Evolutionary conservation across 2,888 invertebrate species (phyloP).

Genomic region (Parochlus steinenii): DNA sequence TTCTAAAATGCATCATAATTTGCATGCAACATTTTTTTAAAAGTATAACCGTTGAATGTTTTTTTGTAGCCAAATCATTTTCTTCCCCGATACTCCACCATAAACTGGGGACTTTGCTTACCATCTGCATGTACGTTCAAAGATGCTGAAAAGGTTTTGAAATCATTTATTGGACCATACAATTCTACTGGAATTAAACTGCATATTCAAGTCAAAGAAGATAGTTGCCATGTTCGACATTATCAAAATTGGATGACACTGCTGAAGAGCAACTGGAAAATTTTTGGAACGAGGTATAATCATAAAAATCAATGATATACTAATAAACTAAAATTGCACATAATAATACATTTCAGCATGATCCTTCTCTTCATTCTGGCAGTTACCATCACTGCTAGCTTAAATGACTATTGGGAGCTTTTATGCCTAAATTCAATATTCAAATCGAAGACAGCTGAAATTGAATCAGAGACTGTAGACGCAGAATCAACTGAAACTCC

Average conservation of each 20-base stretch:
- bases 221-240: constrained; percentile 41
- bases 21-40: constrained; percentile 6
- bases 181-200: constrained; percentile 40
- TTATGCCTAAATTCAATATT: constrained; percentile 15
- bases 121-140: constrained; percentile 44
- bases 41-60: too few relatives aligned
- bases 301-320: background rate
- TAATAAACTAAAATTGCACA: background rate
- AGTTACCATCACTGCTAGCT: constrained; percentile 31
- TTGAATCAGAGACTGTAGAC: constrained; percentile 17
- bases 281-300: constrained; percentile 33
- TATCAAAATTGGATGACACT: constrained; percentile 20
- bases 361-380: constrained; percentile 31
- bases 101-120: constrained; percentile 54
- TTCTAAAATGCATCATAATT: background rate
- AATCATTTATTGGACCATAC: constrained; percentile 38
- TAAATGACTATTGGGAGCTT: constrained; percentile 29
- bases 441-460: constrained; percentile 17
- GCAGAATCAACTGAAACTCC: background rate
- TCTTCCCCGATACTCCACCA: constrained; percentile 49
- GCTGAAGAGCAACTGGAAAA: constrained; percentile 26
- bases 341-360: constrained; percentile 24
- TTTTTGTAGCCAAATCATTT: constrained; percentile 50
- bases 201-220: constrained; percentile 36
- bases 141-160: constrained; percentile 39